phyloP scores from a whole-genome alignment of 2,113 vertebrate genomes.

The cattle (Bos taurus) region DNA sequence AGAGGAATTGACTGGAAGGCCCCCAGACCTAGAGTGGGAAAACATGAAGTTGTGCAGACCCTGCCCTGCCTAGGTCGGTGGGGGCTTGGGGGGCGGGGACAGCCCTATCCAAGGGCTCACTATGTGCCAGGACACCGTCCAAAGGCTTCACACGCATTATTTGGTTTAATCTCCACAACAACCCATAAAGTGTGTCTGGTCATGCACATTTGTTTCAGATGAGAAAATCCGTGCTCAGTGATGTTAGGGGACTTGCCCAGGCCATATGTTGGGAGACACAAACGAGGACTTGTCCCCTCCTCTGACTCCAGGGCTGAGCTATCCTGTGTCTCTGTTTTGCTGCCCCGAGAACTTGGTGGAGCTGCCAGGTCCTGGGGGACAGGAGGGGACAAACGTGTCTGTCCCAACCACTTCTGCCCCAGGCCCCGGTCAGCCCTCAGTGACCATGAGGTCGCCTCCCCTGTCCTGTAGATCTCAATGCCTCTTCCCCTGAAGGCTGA shows the following conservation, averaged over 20 bases:
- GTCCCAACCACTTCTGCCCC: not conserved
- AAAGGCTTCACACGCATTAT: not conserved
- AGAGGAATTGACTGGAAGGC: not conserved
- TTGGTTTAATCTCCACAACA: not conserved
- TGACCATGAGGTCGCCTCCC: not conserved
- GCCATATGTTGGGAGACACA: not conserved
- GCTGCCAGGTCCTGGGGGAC: rapidly evolving
- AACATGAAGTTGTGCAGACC: not conserved
- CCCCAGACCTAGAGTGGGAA: not conserved
- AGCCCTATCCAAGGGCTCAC: not conserved
- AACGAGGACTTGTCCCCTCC: not conserved
- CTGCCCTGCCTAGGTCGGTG: not conserved
- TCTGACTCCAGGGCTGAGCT: not conserved
- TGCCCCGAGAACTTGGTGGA: not conserved
- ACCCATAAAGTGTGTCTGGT: not conserved
- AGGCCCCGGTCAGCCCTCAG: not conserved
- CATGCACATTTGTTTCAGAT: not conserved
- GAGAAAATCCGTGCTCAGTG: not conserved
- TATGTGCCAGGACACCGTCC: not conserved
- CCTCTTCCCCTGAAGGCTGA: not conserved
- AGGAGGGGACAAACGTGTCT: not conserved
- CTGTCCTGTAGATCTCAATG: rapidly evolving
- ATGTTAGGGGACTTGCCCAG: not conserved
- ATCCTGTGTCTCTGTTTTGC: not conserved
- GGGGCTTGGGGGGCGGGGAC: not conserved